Evolutionary conservation across 1,140 invertebrate genomes (phyloP).

Genomic region (Battus philenor): DNA sequence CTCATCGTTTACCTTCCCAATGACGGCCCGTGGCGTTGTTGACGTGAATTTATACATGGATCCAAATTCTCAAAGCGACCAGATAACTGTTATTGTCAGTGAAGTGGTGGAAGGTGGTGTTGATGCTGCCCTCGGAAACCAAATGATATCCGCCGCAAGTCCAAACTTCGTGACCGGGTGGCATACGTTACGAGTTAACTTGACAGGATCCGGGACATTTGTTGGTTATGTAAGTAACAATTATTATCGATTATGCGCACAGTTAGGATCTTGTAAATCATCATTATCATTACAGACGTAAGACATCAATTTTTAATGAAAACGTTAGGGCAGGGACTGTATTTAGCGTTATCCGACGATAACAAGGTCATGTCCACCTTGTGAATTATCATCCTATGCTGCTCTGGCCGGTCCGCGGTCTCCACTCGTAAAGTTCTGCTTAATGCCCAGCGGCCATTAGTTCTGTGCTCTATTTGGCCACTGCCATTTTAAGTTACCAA

Average conservation of each 20-base stretch:
- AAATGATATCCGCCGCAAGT: constrained; percentile 13
- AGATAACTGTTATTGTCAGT: constrained; percentile 25
- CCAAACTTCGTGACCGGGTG: constrained; percentile 20
- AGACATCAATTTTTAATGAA: not conserved
- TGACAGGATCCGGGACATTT: constrained; percentile 17
- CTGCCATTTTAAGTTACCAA: no score
- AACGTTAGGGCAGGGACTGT: not conserved
- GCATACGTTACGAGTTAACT: constrained; percentile 17
- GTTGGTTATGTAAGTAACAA: constrained; percentile 31
- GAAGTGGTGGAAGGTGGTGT: constrained; percentile 16
- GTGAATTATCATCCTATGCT: no score
- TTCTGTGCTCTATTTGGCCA: no score
- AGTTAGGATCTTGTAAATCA: not conserved
- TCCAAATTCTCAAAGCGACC: constrained; percentile 16
- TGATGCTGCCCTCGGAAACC: constrained; percentile 19
- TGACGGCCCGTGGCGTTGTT: constrained; percentile 23
- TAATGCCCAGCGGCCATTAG: no score
- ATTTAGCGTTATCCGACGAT: not conserved
- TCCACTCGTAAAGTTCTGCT: no score
- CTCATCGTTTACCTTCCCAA: constrained; percentile 24
- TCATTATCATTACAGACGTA: not conserved
- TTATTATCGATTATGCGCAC: not conserved
- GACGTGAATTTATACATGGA: constrained; percentile 27
- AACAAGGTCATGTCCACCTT: not conserved
- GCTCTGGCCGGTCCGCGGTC: no score